Percentiles rank a stretch among this genome's conserved stretches.
Evolutionary conservation across 1,140 invertebrate genomes (phyloP).

Genomic region (Sitobion miscanthi): DNA sequence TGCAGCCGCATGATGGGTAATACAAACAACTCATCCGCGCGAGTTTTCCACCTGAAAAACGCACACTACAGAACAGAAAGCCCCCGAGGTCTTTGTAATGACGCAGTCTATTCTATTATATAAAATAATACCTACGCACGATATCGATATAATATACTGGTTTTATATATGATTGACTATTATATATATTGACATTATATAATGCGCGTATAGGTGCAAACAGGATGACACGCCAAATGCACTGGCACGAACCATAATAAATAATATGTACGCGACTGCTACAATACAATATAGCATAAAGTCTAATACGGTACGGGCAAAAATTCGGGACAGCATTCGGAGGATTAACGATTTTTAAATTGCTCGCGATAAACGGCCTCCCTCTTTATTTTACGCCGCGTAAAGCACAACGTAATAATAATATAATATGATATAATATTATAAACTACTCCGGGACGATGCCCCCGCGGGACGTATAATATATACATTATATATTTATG

Average conservation of each 20-base stretch:
- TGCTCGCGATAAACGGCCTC: background rate
- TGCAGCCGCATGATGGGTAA: background rate
- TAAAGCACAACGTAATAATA: background rate
- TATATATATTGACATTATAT: background rate
- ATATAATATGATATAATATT: background rate
- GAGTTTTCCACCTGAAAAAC: background rate
- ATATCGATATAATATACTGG: background rate
- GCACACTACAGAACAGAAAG: background rate
- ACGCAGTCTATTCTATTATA: no score
- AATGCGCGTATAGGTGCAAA: background rate
- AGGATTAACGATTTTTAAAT: slow-evolving; percentile 17
- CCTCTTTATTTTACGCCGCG: background rate
- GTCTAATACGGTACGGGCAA: background rate
- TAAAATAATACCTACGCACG: no score
- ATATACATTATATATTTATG: background rate
- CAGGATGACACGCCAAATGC: background rate
- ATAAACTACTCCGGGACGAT: background rate
- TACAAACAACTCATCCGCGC: background rate
- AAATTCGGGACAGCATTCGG: background rate
- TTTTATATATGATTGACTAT: background rate
- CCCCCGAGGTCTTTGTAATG: background rate
- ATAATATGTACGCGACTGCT: background rate
- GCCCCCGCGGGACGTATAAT: background rate
- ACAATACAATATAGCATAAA: background rate
- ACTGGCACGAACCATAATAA: background rate